Base-by-base conservation (phyloP, 1,140 invertebrate genomes). In the Saccostrea glomerata region DNA sequence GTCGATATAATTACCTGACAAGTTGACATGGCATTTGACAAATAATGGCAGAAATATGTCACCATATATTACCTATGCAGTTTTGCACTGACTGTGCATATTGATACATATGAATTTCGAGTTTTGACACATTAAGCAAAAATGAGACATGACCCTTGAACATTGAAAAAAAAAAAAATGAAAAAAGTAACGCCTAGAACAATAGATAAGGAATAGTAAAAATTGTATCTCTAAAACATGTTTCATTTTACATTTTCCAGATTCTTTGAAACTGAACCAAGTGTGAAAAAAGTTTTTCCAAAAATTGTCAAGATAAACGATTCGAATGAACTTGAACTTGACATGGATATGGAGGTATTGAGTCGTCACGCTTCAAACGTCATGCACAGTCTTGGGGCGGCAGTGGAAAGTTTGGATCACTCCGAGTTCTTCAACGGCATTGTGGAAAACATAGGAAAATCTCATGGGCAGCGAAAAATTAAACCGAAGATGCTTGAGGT, bases 391-490 rank as follows among this genome's bases (percentile, higher is more conserved):
- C 89, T 92, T 47, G 90, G 90, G 20, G 91, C 90, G 11, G 90
- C 91, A 2, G 89, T 92, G 2, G 91, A 92, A 56, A 90, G 90
- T 63, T 66, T 92, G 54, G 91, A 92, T 36, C 90, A 92, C 7
- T 87, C 88, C 1, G 87, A 86, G 5, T 87, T 88, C 55, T 86
- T 92, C 20, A 87, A 87, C 66, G 82, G 70, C 55, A 88, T 92
- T 15, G 86, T 92, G 23, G 36, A 87, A 58, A 87, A 87, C 54
- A 86, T 92, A 25, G 91, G 91, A 13, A 58, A 88, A n/a, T 87
- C 84, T 25, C 91, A 92, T 84, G 86, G 82, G 9, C 54, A 60
- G 3, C 77, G 90, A 23, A 86, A 88, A 30, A 88, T 92, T 9
- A 90, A 89, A 83, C 85, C 88, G 13, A 87, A 84, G 55, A 89